Evolutionary conservation across 53 echinoderm and acorn worm species (phyloP).

Genomic region (Holothuria scabra): DNA sequence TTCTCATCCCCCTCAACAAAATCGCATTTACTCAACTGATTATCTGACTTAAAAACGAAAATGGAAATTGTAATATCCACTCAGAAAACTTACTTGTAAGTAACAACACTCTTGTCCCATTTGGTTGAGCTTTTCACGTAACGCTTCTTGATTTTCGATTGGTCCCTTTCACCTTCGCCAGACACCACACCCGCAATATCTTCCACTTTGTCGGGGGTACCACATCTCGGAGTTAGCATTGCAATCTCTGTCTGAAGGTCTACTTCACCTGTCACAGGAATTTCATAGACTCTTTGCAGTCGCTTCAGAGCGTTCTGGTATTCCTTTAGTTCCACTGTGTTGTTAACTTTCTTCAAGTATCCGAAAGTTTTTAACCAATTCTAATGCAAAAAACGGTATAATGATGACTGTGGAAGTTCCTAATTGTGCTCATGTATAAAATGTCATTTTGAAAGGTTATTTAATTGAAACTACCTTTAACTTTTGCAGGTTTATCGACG

Average conservation of each 20-base stretch:
- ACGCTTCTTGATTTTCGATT: background rate
- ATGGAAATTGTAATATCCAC: too few species aligned
- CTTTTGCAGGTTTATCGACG: too few species aligned
- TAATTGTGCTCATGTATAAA: too few species aligned
- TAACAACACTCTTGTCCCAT: background rate
- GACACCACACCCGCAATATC: background rate
- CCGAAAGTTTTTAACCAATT: slow-evolving; percentile 19
- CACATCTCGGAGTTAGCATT: slow-evolving; percentile 18
- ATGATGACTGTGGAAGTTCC: too few species aligned
- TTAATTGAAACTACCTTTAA: too few species aligned
- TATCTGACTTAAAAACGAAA: too few species aligned
- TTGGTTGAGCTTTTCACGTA: background rate
- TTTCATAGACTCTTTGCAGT: slow-evolving; percentile 22
- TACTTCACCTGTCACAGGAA: slow-evolving; percentile 10
- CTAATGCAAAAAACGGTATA: background rate
- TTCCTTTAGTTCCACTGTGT: background rate
- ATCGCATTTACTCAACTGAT: background rate
- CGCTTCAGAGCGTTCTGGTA: slow-evolving; percentile 1
- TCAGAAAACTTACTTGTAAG: background rate
- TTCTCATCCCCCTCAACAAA: too few species aligned
- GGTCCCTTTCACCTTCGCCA: background rate
- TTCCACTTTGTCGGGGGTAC: background rate
- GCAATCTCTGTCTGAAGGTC: slow-evolving; percentile 11
- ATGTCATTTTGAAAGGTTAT: too few species aligned
- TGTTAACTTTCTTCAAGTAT: background rate